A percentile compares a stretch with the other conserved stretches of the same genome.
phyloP scores from a whole-genome alignment of 2,888 invertebrate genomes.

The Sinhomidia bicolor region DNA sequence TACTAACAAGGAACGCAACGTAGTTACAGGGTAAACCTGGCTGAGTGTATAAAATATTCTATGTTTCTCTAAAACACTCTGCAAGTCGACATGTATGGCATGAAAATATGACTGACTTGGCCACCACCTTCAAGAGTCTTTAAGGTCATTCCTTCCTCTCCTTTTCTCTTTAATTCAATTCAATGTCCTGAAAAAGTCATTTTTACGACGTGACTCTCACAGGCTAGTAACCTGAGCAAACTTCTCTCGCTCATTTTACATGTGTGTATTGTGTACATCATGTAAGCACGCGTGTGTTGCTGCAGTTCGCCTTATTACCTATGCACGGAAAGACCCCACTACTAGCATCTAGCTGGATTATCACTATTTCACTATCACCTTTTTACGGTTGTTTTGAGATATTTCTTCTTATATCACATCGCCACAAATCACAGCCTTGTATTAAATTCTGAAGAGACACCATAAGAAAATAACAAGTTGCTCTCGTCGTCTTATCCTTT shows the following conservation, averaged over 20 bases:
- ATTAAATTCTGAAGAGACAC: too few relatives aligned
- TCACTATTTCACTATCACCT: too few relatives aligned
- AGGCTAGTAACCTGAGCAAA: constrained; percentile 5
- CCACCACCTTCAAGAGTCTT: constrained; percentile 54
- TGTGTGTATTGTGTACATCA: too few relatives aligned
- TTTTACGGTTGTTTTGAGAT: constrained; percentile 60
- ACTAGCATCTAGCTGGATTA: constrained; percentile 66
- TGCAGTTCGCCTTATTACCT: constrained; percentile 13
- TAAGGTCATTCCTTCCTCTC: constrained; percentile 67
- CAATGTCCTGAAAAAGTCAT: constrained; percentile 20
- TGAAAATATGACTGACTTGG: constrained; percentile 10
- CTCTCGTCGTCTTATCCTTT: too few relatives aligned
- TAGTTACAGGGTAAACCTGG: constrained; percentile 16
- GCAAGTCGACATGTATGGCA: background rate
- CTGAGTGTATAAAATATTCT: background rate
- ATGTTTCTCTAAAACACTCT: background rate
- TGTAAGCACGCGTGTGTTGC: too few relatives aligned
- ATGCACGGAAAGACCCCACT: constrained; percentile 38
- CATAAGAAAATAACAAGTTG: too few relatives aligned
- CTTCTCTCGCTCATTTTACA: background rate
- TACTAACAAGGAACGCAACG: too few relatives aligned
- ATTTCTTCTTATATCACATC: background rate
- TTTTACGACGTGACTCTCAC: constrained; percentile 45
- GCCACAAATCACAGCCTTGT: background rate
- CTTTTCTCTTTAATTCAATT: constrained; percentile 4